Percentiles rank a stretch among this genome's conserved stretches.
phyloP scores from a whole-genome alignment of 1,140 invertebrate species.

The Nymphalis io region DNA sequence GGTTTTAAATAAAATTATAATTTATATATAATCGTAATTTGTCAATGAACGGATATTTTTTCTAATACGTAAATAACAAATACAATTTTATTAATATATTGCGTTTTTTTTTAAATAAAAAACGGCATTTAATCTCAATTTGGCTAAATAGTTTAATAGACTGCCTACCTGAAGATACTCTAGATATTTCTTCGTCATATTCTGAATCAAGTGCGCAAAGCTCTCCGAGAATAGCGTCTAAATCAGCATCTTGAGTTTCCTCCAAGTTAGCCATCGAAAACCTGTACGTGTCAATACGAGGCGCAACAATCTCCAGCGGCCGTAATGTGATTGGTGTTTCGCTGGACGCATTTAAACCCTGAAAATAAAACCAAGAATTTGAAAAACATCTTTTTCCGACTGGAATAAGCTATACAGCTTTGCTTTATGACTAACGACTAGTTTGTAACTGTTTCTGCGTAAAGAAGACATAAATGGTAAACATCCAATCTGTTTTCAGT shows the following conservation, averaged over 20 bases:
- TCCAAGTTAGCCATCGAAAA: constrained; percentile 96
- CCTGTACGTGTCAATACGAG: constrained; percentile 91
- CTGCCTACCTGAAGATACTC: constrained; percentile 59
- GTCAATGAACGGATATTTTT: no score
- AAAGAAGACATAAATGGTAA: no score
- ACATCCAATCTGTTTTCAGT: no score
- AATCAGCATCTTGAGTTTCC: constrained; percentile 96
- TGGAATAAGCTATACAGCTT: no score
- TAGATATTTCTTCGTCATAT: constrained; percentile 85
- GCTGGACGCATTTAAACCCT: constrained; percentile 62
- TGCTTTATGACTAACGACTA: no score
- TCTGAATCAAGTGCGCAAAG: constrained; percentile 93
- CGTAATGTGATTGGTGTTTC: constrained; percentile 53
- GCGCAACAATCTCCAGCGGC: constrained; percentile 75
- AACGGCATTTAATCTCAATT: not conserved
- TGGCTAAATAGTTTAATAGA: not conserved
- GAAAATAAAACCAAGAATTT: constrained; percentile 35
- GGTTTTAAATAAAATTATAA: no score
- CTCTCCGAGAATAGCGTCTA: constrained; percentile 97
- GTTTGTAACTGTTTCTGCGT: no score
- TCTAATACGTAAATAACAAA: no score
- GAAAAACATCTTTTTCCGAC: not conserved
- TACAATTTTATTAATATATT: no score
- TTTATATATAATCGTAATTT: no score
- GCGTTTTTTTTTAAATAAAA: no score